Base-by-base conservation (phyloP, 2,113 vertebrate species). In the Platichthys stellatus region DNA sequence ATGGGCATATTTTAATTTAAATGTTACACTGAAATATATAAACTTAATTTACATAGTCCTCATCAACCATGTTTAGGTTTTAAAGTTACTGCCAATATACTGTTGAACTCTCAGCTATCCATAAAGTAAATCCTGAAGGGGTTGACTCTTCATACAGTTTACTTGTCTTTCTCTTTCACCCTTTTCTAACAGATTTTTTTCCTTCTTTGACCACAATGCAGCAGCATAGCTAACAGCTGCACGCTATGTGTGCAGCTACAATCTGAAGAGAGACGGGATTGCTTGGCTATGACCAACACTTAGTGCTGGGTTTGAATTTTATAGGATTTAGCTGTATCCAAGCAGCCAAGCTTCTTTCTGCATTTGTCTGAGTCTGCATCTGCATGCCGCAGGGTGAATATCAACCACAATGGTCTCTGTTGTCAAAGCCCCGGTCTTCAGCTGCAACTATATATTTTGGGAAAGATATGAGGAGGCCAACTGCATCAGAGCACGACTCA, bases 401-500 rank as follows among this genome's bases (percentile, higher is more conserved):
- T 78, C 72, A 83, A 84, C 81, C 85, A 80, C 83, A 86, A 73
- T 51, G 51, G 75, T 63, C 62, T 80, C 70, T 63, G 76, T 81
- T 84, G 84, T 87, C 83, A 68, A 63, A 82, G 79, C 54, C 8
- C 47, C 74, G 68, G 65, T 60, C 76, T 62, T 80, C 59, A 79
- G 80, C 83, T 77, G 70, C n/a, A 68, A 84, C 65, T 64, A 43
- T 71, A 65, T 80, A 63, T 85, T 80, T 63, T 51, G 72, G 53
- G 68, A 76, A 76, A 82, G 75, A 17, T 20, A 79, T 28, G 73
- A 90, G 56, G 66, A 53, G 68, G 86, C 88, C 84, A 85, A 88
- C 76, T 66, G 73, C 88, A 88, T 82, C 82, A 77, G 63, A 65
- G 81, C 82, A 82, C 82, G 71, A 61, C 75, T 84, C 64, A 63